These are phyloP conservation scores for Mugil cephalus DNA, from an alignment of 2,113 vertebrate genomes.

Conservation along the genomic window DNA sequence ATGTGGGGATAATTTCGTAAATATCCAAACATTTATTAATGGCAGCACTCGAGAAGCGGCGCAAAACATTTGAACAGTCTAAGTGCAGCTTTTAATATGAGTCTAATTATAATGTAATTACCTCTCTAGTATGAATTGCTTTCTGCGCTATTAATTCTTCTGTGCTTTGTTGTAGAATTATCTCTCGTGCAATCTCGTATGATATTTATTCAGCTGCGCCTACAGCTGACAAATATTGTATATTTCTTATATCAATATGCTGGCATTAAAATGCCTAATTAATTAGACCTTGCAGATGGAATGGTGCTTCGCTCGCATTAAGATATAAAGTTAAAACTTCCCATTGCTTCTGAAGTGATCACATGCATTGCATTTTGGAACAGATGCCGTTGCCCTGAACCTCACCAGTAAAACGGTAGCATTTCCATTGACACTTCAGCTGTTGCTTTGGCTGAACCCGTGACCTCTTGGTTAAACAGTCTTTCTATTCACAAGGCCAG, in stretches of 20 bases:
- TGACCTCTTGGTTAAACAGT: slow-evolving; percentile 67
- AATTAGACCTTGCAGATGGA: slow-evolving; percentile 4
- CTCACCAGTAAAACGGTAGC: slow-evolving; percentile 22
- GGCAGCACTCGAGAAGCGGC: slow-evolving; percentile 37
- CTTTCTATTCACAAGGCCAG: slow-evolving; percentile 41
- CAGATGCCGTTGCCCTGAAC: background rate
- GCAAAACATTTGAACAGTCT: slow-evolving; percentile 13
- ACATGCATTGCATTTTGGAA: background rate
- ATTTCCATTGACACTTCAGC: slow-evolving; percentile 54
- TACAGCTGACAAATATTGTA: too few relatives aligned
- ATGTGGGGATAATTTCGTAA: slow-evolving; percentile 22
- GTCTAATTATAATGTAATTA: slow-evolving; percentile 30
- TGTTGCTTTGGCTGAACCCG: slow-evolving; percentile 52
- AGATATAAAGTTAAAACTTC: slow-evolving; percentile 1
- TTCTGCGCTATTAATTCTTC: slow-evolving; percentile 8
- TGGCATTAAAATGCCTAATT: background rate
- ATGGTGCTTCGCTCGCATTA: background rate
- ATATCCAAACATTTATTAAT: slow-evolving; percentile 50
- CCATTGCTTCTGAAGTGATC: background rate
- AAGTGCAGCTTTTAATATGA: slow-evolving; percentile 28
- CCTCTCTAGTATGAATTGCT: slow-evolving; percentile 18
- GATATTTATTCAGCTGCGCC: background rate
- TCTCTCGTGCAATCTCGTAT: slow-evolving; percentile 17
- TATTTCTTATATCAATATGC: too few relatives aligned
- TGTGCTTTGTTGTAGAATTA: slow-evolving; percentile 5